Percentiles rank a stretch among this genome's conserved stretches.
Evolutionary conservation across 2,113 vertebrate species (phyloP).

Genomic region (Mormyrus lacerda): DNA sequence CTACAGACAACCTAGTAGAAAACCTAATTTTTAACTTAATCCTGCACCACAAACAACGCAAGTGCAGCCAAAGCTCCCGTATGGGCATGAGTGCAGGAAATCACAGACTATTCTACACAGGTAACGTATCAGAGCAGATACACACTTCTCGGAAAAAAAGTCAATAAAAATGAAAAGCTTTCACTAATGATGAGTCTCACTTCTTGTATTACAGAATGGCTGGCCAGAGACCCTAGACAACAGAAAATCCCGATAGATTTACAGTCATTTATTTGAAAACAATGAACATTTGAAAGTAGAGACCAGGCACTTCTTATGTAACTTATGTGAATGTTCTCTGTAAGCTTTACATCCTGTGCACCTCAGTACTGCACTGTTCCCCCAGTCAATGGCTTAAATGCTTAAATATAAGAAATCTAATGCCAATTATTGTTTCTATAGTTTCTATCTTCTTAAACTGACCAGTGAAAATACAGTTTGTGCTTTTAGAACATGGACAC

Average conservation of each 20-base stretch:
- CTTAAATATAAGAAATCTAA: neutral
- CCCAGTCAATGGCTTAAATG: neutral
- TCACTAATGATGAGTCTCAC: neutral
- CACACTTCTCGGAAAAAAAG: neutral
- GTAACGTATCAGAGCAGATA: neutral
- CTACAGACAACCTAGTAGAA: neutral
- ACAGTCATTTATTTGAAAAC: neutral
- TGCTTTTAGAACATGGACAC: neutral
- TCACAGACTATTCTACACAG: neutral
- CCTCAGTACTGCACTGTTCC: neutral
- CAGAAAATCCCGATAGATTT: neutral
- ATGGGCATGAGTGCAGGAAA: neutral
- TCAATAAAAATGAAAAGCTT: neutral
- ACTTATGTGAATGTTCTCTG: neutral
- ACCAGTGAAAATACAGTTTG: neutral
- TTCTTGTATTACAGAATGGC: neutral
- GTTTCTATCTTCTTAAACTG: slow-evolving; percentile 3
- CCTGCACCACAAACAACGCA: neutral
- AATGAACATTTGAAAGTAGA: neutral
- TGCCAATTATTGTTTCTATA: neutral
- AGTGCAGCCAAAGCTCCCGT: neutral
- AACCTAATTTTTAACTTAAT: neutral
- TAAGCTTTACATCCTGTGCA: neutral
- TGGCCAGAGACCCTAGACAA: neutral
- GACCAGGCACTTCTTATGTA: neutral